These are phyloP conservation scores for Copidosoma floridanum DNA, from an alignment of 1,140 invertebrate species.

Conservation along the genomic window DNA sequence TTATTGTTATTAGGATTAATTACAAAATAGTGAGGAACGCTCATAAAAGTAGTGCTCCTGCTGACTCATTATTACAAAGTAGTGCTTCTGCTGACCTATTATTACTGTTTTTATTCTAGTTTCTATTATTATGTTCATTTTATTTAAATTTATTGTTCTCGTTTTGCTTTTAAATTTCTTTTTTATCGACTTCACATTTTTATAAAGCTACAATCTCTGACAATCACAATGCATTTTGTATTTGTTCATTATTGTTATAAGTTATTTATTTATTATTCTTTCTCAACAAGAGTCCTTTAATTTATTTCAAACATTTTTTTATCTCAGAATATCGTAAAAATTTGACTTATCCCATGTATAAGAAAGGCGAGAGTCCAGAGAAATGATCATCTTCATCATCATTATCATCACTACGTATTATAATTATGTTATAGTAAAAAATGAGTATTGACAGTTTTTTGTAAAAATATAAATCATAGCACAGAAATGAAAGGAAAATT, in stretches of 20 bases:
- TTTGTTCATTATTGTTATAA: no score
- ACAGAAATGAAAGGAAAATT: slow-evolving; percentile 10
- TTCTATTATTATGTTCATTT: not conserved
- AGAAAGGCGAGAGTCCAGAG: slow-evolving; percentile 25
- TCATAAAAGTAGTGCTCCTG: slow-evolving; percentile 16
- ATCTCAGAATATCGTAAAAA: not conserved
- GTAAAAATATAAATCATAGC: slow-evolving; percentile 25
- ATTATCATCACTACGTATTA: no score
- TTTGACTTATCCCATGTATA: slow-evolving; percentile 20
- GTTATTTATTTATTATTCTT: no score
- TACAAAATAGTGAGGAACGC: slow-evolving; percentile 25
- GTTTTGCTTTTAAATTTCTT: not conserved
- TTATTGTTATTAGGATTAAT: slow-evolving; percentile 15
- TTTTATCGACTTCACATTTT: not conserved
- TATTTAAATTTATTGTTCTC: slow-evolving; percentile 13
- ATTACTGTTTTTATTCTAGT: no score
- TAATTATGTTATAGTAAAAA: no score
- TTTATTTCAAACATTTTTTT: not conserved
- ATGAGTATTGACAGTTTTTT: slow-evolving; percentile 24
- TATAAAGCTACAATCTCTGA: not conserved
- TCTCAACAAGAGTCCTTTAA: not conserved
- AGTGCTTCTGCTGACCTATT: slow-evolving; percentile 21
- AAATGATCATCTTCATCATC: slow-evolving; percentile 10
- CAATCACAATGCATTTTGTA: no score
- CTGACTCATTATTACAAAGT: slow-evolving; percentile 24